Percentiles rank a stretch among this genome's conserved stretches.
phyloP scores from a whole-genome alignment of 2,113 vertebrate species.

The Etia nguti region DNA sequence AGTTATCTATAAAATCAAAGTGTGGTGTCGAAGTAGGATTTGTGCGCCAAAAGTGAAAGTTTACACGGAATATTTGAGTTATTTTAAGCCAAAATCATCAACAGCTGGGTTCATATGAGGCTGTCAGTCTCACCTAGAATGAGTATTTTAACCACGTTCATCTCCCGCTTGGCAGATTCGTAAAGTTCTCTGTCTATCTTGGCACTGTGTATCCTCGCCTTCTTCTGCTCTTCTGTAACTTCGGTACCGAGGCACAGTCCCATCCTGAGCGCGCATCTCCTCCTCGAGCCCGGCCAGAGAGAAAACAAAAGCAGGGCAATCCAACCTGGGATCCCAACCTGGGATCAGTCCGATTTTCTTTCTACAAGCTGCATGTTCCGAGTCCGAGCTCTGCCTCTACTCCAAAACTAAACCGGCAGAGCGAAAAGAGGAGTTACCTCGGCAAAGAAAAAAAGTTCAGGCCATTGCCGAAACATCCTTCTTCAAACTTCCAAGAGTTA shows the following conservation, averaged over 20 bases:
- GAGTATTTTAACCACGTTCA: constrained; percentile 76
- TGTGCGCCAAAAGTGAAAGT: neutral
- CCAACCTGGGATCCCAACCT: neutral
- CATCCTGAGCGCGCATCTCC: constrained; percentile 68
- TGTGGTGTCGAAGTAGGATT: neutral
- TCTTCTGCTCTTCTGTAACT: constrained; percentile 71
- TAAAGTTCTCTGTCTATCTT: constrained; percentile 72
- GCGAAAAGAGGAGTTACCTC: neutral
- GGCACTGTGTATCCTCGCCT: constrained; percentile 64
- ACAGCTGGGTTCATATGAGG: neutral
- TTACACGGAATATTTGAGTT: neutral
- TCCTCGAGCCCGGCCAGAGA: neutral
- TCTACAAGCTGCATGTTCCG: neutral
- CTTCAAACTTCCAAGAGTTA: neutral
- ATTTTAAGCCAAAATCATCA: neutral
- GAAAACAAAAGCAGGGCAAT: neutral
- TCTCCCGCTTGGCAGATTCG: constrained; percentile 68
- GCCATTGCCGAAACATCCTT: neutral
- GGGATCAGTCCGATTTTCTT: neutral
- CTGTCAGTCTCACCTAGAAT: constrained; percentile 67
- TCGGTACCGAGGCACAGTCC: constrained; percentile 77
- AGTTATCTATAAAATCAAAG: neutral
- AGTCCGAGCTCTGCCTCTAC: neutral
- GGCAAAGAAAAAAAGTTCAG: neutral
- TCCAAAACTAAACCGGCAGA: neutral